Base-by-base conservation (phyloP, 1,140 invertebrate species). In the Drosophila bocqueti region DNA sequence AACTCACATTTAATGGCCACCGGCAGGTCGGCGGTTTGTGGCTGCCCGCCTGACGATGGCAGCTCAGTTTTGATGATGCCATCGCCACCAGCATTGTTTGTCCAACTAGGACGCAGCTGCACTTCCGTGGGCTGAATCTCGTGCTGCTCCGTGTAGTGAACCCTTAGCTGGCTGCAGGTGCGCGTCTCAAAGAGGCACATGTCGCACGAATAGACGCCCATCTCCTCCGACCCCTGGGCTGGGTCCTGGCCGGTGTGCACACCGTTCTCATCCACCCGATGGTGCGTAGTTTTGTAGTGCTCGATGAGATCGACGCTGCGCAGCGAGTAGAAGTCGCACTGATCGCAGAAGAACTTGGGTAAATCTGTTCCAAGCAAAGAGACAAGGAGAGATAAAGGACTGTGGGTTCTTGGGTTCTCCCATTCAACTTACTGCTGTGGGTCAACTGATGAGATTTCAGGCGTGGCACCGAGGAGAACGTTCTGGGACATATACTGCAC, bases 271-370 rank as follows among this genome's bases (percentile, higher is more conserved):
- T 74, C 46, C 11, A 10, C 11, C 13, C 40, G 59, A 24, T 91
- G 79, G 45, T 92, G 91, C 46, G 68, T 65, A 8, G 47, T 68
- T 49, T 66, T 81, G 60, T 92, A 90, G 31, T 92, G 91, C 52
- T 84, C 61, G 16, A 79, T 83, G 47, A 92, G 80, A 81, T 92
- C 91, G 15, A 67, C 40, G 10, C 83, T 84, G 40, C 86, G 83
- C 57, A 92, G 72, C 24, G 91, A 84, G 66, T 80, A 86, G 24
- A 72, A 92, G 4, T 52, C 31, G 43, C 91, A 92, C 47, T 87
- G 84, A 71, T 92, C 91, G 42, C 91, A 92, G 58, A 79, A 91
- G 40, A 87, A 92, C 43, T 92, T 92, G 1, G 91, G 91, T 46
- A 92, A 78, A 84, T 92, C 91, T 92, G 61, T 63, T 26, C 0